Evolutionary conservation across 2,797 vertebrate species (phyloP), one percentile per base, ranked within the genome.

Genomic region (Botia almorhae): DNA sequence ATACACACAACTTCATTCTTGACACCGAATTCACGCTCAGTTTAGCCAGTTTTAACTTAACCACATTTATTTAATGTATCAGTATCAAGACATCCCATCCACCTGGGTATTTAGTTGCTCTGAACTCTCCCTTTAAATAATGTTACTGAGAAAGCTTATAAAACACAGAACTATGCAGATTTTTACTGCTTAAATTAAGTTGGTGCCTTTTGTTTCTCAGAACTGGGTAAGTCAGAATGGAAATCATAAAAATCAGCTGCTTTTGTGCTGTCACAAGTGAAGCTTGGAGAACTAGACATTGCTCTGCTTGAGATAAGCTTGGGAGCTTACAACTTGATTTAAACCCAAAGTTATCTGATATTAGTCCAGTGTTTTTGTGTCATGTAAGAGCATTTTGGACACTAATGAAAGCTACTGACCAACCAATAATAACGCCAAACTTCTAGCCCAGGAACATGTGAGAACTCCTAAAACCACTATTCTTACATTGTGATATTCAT

Each of bases 201-300:
- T 39, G 76, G 58, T 64, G 29, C 19, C 29, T 71, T 61, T 36
- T 69, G 7, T 58, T 23, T 63, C 56, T 50, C 13, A 23, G 67
- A 60, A 51, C 43, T 26, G 21, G 33, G 46, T 72, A 43, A 55
- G 60, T 79, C 68, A 43, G 19, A 53, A 11, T 58, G 77, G 77
- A 79, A 79, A 79, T 79, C 29, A 64, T n/a, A 64, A 64, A 23
- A 13, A 43, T 19, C 76, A 71, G 76, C 29, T 71, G 68, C 26
- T 63, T 39, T 68, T 70, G 56, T 63, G 46, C 56, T 39, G 68
- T 78, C 56, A 78, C 16, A 51, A 70, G 13, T 78, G 43, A 78
- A 61, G 55, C 23, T 39, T 21, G 48, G n/a, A 39, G 70, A 60
- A 7, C 46, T 63, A 71, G 8, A 71, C 76, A 53, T 56, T 68